These are phyloP conservation scores for Heliconius aoede DNA, from an alignment of 2,888 invertebrate species.

Conservation along the genomic window DNA sequence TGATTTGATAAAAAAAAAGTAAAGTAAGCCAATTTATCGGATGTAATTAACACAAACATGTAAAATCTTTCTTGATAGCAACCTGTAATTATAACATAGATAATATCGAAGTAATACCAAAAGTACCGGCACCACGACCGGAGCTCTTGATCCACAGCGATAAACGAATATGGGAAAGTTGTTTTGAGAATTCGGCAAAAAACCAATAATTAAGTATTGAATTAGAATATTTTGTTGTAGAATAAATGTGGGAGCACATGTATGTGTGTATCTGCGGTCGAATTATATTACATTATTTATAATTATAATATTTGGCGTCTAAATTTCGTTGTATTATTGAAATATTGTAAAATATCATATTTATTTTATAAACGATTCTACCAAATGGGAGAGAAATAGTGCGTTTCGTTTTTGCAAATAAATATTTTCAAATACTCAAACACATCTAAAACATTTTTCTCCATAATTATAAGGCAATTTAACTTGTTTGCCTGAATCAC, in stretches of 20 bases:
- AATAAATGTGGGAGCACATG: background rate
- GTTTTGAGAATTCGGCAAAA: constrained; percentile 19
- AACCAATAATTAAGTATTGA: constrained; percentile 12
- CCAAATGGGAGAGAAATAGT: background rate
- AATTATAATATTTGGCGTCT: background rate
- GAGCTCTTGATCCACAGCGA: constrained; percentile 13
- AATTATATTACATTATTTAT: background rate
- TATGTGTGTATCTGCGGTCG: background rate
- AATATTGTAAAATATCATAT: background rate
- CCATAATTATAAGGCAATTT: constrained; percentile 17
- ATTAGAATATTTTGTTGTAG: constrained; percentile 3
- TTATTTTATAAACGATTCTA: background rate
- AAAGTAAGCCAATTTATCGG: constrained; percentile 21
- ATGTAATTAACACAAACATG: constrained; percentile 41
- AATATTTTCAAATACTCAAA: background rate
- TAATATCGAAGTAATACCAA: constrained; percentile 30
- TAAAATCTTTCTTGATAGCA: constrained; percentile 37
- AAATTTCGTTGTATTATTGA: background rate
- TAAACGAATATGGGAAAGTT: constrained; percentile 24
- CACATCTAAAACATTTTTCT: background rate
- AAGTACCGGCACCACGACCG: constrained; percentile 34
- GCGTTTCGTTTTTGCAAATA: background rate
- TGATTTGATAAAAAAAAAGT: background rate
- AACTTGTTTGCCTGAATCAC: background rate
- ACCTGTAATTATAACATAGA: constrained; percentile 32